These are phyloP conservation scores for Prunella strophiata DNA, from an alignment of 2,797 vertebrate genomes.

Conservation along the genomic window DNA sequence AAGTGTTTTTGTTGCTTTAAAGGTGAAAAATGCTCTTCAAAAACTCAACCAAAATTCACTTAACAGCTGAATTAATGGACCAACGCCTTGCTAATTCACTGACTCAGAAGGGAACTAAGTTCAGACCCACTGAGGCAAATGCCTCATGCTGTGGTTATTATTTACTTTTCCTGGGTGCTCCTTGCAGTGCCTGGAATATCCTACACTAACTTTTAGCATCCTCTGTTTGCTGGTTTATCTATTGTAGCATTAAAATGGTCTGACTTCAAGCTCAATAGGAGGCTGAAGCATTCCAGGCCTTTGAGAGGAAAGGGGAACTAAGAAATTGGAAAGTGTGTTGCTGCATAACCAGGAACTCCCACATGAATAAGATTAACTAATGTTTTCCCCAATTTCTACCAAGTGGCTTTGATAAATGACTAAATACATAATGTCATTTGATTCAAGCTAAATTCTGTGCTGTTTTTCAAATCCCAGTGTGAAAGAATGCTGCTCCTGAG, in stretches of 20 bases:
- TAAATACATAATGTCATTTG: slow-evolving; percentile 57
- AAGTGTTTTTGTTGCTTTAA: neutral
- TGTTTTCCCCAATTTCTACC: slow-evolving; percentile 16
- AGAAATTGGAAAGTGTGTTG: neutral
- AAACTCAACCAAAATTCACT: neutral
- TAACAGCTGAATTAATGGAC: neutral
- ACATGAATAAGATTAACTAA: slow-evolving; percentile 9
- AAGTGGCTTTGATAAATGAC: slow-evolving; percentile 37
- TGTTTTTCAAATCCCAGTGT: slow-evolving; percentile 67
- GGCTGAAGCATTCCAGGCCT: neutral
- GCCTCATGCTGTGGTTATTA: neutral
- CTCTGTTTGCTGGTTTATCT: neutral
- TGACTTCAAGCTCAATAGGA: neutral
- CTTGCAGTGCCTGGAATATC: neutral
- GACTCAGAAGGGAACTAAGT: neutral
- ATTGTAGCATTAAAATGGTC: neutral
- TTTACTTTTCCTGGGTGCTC: slow-evolving; percentile 16
- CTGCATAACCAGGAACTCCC: neutral
- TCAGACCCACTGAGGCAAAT: neutral
- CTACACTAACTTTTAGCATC: neutral
- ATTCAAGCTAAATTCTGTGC: slow-evolving; percentile 68
- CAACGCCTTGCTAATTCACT: neutral
- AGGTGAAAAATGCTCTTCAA: neutral
- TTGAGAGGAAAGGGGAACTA: neutral
- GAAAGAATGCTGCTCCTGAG: slow-evolving; percentile 40